Base-by-base conservation (phyloP, 1,140 invertebrate genomes). In the Tetragonula clypearis region DNA sequence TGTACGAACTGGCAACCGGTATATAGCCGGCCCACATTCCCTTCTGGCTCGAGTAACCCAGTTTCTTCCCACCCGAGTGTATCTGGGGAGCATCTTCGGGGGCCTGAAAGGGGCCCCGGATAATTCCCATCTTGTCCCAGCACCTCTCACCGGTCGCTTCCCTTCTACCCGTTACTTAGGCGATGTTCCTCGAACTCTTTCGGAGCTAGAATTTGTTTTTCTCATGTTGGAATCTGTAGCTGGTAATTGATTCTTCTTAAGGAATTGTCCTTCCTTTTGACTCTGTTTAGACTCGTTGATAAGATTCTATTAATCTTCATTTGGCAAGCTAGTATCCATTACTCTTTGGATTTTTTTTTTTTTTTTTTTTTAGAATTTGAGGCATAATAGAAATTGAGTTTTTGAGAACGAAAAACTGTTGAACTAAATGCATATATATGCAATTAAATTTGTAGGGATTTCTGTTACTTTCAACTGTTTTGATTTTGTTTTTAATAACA, bases 11-110 rank as follows among this genome's bases (percentile, higher is more conserved):
- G 92, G 92, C 93, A 93, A 93, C 93, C 92, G 91, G 94, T 95
- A 95, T 95, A 95, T 95, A 95, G 90, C 94, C 94, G 93, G 94
- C 94, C 93, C 94, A 95, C 94, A 95, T 95, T 95, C 94, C 92
- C 94, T 93, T 91, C 86, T 94, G 94, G 92, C 93, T 93, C 93
- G 92, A 94, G 93, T 95, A 95, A 95, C 94, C 94, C 93, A 94
- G 94, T 94, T 95, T 92, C 88, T 93, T 93, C 94, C 94, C 94
- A 93, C 94, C 91, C 62, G 68, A 87, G 75, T 86, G 82, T 65
- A 68, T 84, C 82, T 84, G 78, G 55, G 79, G 90, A 92, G 90
- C 92, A 92, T 92, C 91, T 88, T 92, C 91, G 88, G 90, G 92
- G 82, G 82, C 76, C 82, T 84, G 82, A 84, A 84, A 79, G 82